These are phyloP conservation scores for Zaprionus obscuricornis DNA, from an alignment of 2,888 invertebrate species.

Conservation along the genomic window DNA sequence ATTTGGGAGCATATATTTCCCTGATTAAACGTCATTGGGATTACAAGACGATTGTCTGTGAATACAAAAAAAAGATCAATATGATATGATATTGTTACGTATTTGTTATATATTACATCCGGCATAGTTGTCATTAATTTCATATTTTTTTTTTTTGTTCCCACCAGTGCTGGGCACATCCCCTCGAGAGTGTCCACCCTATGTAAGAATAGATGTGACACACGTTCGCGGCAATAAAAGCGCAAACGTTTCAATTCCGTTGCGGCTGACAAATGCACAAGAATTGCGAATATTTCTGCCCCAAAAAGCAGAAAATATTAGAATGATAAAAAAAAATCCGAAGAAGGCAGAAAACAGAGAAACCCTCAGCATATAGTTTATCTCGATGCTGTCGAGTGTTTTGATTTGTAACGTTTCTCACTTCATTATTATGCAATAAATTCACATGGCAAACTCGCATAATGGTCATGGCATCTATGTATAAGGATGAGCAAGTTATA, in stretches of 20 bases:
- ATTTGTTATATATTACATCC: constrained; percentile 72
- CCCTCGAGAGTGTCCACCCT: constrained; percentile 20
- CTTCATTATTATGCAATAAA: constrained; percentile 83
- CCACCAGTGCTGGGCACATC: constrained; percentile 41
- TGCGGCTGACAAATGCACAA: constrained; percentile 81
- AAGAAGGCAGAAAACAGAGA: constrained; percentile 15
- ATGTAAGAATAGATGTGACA: constrained; percentile 40
- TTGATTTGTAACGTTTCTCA: constrained; percentile 83
- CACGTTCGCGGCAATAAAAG: constrained; percentile 73
- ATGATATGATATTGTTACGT: constrained; percentile 50
- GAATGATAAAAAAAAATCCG: constrained; percentile 77
- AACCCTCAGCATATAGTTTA: constrained; percentile 52
- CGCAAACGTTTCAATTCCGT: constrained; percentile 78
- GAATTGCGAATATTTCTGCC: constrained; percentile 60
- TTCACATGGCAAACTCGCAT: constrained; percentile 56
- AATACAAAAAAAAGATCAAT: too few species aligned
- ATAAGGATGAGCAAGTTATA: constrained; percentile 30
- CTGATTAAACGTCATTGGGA: constrained; percentile 6
- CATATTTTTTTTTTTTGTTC: constrained; percentile 62
- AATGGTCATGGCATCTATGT: constrained; percentile 45
- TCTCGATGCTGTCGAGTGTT: constrained; percentile 81
- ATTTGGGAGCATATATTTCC: too few species aligned
- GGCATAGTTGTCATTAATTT: constrained; percentile 50
- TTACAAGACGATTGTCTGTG: not conserved
- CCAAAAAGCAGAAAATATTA: constrained; percentile 64